Evolutionary conservation across 2,113 vertebrate species (phyloP).

Genomic region (Crotophaga sulcirostris): DNA sequence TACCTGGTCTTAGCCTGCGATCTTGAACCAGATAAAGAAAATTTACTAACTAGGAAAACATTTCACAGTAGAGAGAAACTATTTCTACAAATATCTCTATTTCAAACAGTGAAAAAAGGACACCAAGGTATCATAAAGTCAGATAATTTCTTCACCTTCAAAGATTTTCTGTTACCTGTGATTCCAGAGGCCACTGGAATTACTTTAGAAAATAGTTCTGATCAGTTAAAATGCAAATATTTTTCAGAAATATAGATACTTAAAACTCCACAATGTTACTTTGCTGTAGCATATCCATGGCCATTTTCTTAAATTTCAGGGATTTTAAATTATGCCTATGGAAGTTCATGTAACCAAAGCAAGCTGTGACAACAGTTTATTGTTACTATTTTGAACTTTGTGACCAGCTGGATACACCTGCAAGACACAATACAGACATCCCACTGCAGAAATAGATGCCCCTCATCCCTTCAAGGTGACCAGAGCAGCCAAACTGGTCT

Average conservation of each 20-base stretch:
- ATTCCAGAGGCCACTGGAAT: neutral
- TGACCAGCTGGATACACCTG: neutral
- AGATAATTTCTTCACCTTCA: neutral
- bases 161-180: neutral
- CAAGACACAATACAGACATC: neutral
- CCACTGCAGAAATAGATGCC: neutral
- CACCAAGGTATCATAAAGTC: neutral
- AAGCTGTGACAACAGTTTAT: neutral
- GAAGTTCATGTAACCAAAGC: neutral
- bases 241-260: neutral
- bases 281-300: neutral
- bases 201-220: neutral
- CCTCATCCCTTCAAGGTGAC: neutral
- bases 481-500: neutral
- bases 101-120: neutral
- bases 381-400: neutral
- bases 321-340: neutral
- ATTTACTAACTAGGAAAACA: neutral
- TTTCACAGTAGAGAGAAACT: neutral
- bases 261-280: neutral
- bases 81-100: neutral
- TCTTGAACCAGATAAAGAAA: neutral
- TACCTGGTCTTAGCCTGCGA: neutral
- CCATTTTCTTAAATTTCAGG: neutral
- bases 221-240: neutral